These are phyloP conservation scores for Calliopsis andreniformis DNA, from an alignment of 1,140 invertebrate species.

Conservation along the genomic window DNA sequence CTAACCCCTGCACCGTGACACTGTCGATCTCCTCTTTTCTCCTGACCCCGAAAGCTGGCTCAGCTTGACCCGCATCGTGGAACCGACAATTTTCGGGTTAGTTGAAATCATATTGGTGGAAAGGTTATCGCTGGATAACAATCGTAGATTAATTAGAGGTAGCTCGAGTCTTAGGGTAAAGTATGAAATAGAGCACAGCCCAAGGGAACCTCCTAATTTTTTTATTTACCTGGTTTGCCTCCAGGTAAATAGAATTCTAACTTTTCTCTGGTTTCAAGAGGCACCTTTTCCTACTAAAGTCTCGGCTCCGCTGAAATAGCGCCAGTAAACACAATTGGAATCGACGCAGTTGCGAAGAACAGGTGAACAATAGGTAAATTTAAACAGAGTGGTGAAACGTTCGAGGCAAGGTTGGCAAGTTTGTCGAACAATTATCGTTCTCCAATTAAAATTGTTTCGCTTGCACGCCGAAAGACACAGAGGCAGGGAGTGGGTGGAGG, in stretches of 20 bases:
- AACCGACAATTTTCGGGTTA: constrained; percentile 61
- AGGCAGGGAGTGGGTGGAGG: too few relatives aligned
- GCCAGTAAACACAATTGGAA: neutral
- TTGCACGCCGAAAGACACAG: neutral
- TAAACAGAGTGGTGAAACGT: constrained; percentile 8
- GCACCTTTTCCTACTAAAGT: too few relatives aligned
- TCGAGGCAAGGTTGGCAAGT: constrained; percentile 10
- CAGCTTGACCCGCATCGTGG: constrained; percentile 76
- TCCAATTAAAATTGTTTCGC: constrained; percentile 29
- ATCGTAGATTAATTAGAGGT: constrained; percentile 68
- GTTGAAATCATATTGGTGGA: constrained; percentile 54
- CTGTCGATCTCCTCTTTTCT: neutral
- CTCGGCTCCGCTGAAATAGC: too few relatives aligned
- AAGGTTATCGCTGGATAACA: constrained; percentile 66
- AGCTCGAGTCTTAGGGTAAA: constrained; percentile 2
- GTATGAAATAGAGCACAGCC: neutral
- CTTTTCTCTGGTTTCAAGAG: too few relatives aligned
- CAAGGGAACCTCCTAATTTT: too few relatives aligned
- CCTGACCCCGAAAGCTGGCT: constrained; percentile 65
- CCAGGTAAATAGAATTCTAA: too few relatives aligned
- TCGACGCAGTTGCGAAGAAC: constrained; percentile 4
- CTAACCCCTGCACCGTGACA: neutral
- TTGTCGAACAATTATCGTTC: constrained; percentile 38
- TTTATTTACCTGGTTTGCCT: too few relatives aligned
- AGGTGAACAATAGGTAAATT: constrained; percentile 19